Evolutionary conservation across 2,797 vertebrate species (phyloP).

Genomic region (Dipus sagitta): DNA sequence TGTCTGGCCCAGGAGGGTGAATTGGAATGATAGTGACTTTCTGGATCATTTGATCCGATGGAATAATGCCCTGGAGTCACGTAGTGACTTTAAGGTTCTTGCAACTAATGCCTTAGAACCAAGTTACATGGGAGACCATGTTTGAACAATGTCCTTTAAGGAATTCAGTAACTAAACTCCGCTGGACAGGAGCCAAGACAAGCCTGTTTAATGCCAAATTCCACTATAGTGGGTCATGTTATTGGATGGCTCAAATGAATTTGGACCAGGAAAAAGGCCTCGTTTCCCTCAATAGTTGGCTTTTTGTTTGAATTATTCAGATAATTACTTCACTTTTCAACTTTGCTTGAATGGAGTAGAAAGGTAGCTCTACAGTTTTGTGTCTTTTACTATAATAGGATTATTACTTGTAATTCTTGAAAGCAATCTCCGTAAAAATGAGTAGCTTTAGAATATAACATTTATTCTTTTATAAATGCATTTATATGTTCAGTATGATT

Average conservation of each 20-base stretch:
- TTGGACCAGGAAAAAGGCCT: constrained; percentile 63
- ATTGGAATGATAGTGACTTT: constrained; percentile 57
- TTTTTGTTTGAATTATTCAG: constrained; percentile 72
- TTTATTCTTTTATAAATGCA: constrained; percentile 24
- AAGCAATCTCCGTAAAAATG: constrained; percentile 28
- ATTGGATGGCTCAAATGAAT: constrained; percentile 77
- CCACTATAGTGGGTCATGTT: constrained; percentile 77
- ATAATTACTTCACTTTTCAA: constrained; percentile 70
- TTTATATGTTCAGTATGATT: constrained; percentile 42
- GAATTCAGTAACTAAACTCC: constrained; percentile 79
- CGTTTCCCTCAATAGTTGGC: constrained; percentile 58
- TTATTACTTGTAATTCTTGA: constrained; percentile 28
- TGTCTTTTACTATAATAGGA: constrained; percentile 41
- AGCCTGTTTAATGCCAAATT: constrained; percentile 81
- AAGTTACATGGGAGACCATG: constrained; percentile 78
- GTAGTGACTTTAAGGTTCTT: constrained; percentile 65
- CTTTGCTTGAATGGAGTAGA: constrained; percentile 17
- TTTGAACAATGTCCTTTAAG: constrained; percentile 81
- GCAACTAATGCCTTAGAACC: constrained; percentile 65
- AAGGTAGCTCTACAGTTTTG: constrained; percentile 21
- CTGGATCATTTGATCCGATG: constrained; percentile 69
- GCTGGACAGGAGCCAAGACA: constrained; percentile 79
- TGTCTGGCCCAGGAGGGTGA: constrained; percentile 46
- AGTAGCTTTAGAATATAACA: constrained; percentile 1
- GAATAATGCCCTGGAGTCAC: constrained; percentile 17